Percentiles rank a stretch among this genome's conserved stretches.
Evolutionary conservation across 2,113 vertebrate species (phyloP).

Genomic region (Otis tarda): DNA sequence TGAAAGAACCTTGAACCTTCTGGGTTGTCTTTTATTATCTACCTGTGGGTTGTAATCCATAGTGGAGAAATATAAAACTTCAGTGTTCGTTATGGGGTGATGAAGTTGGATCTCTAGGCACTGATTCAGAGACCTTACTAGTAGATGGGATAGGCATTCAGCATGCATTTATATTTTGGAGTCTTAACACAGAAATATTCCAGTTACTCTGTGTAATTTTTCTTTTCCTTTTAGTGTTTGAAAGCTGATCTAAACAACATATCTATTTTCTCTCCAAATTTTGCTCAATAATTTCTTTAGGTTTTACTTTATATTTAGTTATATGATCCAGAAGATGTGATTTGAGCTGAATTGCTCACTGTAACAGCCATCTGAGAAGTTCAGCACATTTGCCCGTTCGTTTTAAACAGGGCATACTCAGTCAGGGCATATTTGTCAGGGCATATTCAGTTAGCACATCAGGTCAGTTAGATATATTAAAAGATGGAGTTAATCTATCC

Average conservation of each 20-base stretch:
- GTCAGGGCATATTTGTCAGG: background rate
- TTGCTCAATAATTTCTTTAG: background rate
- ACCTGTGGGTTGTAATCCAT: background rate
- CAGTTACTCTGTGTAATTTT: background rate
- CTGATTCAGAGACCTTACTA: background rate
- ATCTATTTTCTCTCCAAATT: background rate
- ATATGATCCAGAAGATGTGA: background rate
- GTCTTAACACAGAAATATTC: background rate
- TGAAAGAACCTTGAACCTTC: background rate
- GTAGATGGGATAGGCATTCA: background rate
- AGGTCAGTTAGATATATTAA: background rate
- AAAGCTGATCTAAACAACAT: background rate
- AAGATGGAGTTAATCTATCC: background rate
- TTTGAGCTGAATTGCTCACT: background rate
- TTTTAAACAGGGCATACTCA: background rate
- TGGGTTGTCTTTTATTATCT: background rate
- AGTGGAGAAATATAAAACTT: background rate
- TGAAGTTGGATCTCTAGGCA: background rate
- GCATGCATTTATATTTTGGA: background rate
- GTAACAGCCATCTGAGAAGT: background rate
- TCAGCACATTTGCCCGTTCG: background rate
- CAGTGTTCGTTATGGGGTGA: background rate
- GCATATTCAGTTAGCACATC: background rate
- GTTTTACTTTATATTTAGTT: background rate
- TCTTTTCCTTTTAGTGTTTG: background rate